Base-by-base conservation (phyloP, 23 tunicate species). In the Ciona savignyi region DNA sequence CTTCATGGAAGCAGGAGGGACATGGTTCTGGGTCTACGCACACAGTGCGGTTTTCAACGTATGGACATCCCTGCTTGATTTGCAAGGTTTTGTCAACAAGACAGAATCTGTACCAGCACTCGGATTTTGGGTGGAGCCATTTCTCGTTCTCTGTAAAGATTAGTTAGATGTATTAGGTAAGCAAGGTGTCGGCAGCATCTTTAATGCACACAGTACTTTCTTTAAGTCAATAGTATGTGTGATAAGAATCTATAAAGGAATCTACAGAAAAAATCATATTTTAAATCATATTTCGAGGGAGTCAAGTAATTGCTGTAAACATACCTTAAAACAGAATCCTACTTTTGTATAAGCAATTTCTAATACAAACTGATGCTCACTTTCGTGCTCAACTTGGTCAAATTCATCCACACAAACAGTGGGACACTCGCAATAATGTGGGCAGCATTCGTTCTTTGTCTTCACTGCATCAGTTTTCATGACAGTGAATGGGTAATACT, bases 381-480 rank as follows among this genome's bases (percentile, higher is more conserved):
- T 78, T 25, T 81, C 79, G 79, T 81, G 68, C 66, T 73, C 49
- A 24, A 26, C 34, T 2, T n/a, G 11, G 3, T 78, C 68, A 27
- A 75, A 51, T 20, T 34, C 60, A 23, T 81, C 86, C 20, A 48
- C 31, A 56, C 86, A 81, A 11, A 4, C 63, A 23, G 64, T 62
- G 0, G 86, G 86, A 33, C 86, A 81, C 11, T 65, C 73, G 31
- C 86, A 81, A 29, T 73, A 81, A 27, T 66, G 61, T 0, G 86
- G 86, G 34, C 86, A 81, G 33, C 86, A 81, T 81, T 74, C 79
- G 70, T 81, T 67, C 34, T 78, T 78, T 11, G 86, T 72, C 31
- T 75, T 67, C 0, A 70, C 63, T 0, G 86, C 77, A 48, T 81
- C 86, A 0, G 74, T 64, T 30, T 81, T 81, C 79, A 81, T 35